Evolutionary conservation across 2,113 vertebrate genomes (phyloP).

Genomic region (Puma concolor): DNA sequence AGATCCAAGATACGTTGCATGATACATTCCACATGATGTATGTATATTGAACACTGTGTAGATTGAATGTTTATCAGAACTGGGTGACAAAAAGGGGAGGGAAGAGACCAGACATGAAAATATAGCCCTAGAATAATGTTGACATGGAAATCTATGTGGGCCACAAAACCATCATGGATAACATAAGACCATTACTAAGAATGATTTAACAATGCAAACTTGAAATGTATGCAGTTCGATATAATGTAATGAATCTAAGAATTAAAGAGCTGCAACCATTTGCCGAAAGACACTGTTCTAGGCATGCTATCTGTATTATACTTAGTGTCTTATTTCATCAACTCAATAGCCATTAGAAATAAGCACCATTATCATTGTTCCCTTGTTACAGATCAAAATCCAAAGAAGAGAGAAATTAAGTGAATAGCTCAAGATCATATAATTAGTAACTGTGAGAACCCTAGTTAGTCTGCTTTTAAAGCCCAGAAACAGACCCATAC

Average conservation of each 20-base stretch:
- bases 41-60: fast-evolving
- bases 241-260: not conserved
- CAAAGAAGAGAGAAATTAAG: not conserved
- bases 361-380: not conserved
- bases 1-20: not conserved
- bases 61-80: not conserved
- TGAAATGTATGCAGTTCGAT: not conserved
- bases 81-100: not conserved
- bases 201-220: not conserved
- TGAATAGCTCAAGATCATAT: not conserved
- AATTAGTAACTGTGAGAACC: not conserved
- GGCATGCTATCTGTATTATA: not conserved
- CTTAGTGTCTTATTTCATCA: not conserved
- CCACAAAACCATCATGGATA: not conserved
- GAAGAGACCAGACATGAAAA: not conserved
- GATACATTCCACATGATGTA: not conserved
- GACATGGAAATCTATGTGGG: not conserved
- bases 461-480: not conserved
- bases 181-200: not conserved
- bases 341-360: not conserved
- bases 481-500: not conserved
- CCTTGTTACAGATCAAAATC: not conserved
- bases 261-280: not conserved
- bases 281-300: not conserved
- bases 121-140: not conserved